Evolutionary conservation across 1,140 invertebrate genomes (phyloP), one percentile per base, ranked within the genome.

Genomic region (Elysia chlorotica): DNA sequence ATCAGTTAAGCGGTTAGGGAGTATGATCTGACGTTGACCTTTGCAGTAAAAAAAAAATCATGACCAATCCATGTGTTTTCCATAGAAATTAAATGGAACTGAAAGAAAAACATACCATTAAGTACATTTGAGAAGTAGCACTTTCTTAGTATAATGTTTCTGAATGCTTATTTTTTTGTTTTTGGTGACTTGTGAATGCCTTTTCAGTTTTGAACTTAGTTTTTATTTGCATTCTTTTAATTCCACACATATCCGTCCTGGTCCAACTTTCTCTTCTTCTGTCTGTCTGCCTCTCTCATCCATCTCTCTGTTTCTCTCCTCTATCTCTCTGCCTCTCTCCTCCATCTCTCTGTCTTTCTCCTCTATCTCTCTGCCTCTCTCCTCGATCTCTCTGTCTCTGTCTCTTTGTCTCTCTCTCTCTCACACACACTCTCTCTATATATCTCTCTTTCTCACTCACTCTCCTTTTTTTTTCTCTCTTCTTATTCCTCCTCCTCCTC

Each of bases 361-460:
- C 33, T 28, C 53, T 54, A 21, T 19, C 38, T 54, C 66, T 54
- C 37, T 36, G 30, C 35, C 36, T 33, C 31, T 57, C 54, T 23
- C 35, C 35, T 31, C 53, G 21, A 33, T 37, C 57, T 59, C 53
- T 71, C 68, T 57, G 25, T 71, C 54, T 71, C 53, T 71, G 54
- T 71, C 53, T 57, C 68, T 71, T 30, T 59, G 1, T 61, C 68
- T 59, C 53, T 1, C 54, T 61, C 25, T 2, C 33, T 59, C 53
- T 2, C n/a, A 59, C 25, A 19, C 36, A 35, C 30, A 19, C 36
- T 37, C 30, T 56, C 56, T 36, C n/a, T 56, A 19, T 33, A 30
- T 59, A 36, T 59, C 54, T 71, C 33, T 59, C 1, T 36, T 31
- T 61, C 54, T 71, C 33, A n/a, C 33, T 63, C 23, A 38, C 56